phyloP scores from a whole-genome alignment of 2,888 invertebrate species.

The Gastrophysa polygoni region DNA sequence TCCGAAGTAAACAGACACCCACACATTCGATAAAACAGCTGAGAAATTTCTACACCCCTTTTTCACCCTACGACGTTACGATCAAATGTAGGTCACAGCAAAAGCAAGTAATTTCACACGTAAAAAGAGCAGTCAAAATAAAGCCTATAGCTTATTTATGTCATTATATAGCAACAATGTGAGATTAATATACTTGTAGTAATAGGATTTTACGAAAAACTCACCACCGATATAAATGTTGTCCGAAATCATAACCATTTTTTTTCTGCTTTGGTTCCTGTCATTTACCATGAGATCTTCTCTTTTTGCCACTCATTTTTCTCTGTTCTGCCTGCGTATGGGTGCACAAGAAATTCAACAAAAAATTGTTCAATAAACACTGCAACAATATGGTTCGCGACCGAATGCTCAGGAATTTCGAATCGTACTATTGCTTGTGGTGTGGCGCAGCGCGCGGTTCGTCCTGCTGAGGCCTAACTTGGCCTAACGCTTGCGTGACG shows the following conservation, averaged over 20 bases:
- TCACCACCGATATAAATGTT: conserved; percentile 43
- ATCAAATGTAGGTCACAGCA: conserved; percentile 21
- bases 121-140: not conserved
- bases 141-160: no score
- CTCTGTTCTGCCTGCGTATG: not conserved
- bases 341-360: not conserved
- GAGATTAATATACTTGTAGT: no score
- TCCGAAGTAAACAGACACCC: not conserved
- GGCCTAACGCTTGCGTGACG: conserved; percentile 43
- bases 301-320: not conserved
- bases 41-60: not conserved
- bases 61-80: not conserved
- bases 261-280: conserved; percentile 12
- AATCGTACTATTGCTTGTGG: conserved; percentile 18
- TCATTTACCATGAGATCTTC: conserved; percentile 14
- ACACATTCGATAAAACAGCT: not conserved
- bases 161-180: no score
- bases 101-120: not conserved
- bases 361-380: not conserved
- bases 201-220: conserved; percentile 15
- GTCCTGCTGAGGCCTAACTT: conserved; percentile 36
- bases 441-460: conserved; percentile 27
- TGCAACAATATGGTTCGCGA: not conserved
- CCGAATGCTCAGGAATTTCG: conserved; percentile 13
- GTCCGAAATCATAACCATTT: conserved; percentile 44